Conservation (phyloP, 1,140 invertebrate species). For the Thalassaphorura encarpata region DNA sequence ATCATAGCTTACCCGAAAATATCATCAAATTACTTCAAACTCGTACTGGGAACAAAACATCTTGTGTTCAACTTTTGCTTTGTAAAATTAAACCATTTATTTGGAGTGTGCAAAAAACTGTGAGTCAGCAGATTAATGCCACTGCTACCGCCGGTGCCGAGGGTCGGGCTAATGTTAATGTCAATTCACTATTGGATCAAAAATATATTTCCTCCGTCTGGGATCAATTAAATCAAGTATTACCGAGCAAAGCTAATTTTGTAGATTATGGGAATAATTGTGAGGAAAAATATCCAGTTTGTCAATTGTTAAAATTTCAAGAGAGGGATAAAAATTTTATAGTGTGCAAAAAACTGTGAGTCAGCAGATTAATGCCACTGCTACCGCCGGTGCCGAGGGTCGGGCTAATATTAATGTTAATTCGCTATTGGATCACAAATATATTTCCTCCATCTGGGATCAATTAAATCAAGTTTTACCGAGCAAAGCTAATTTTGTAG, state of each 20-base stretch:
- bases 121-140: slow-evolving; percentile 5
- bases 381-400: not conserved
- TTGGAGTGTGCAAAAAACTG: slow-evolving; percentile 52
- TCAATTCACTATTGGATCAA: not conserved
- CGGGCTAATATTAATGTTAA: not conserved
- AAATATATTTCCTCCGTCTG: slow-evolving; percentile 20
- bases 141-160: not conserved
- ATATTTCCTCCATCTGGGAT: slow-evolving; percentile 20
- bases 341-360: slow-evolving; percentile 50
- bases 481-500: slow-evolving; percentile 48
- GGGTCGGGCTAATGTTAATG: not conserved
- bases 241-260: slow-evolving; percentile 54
- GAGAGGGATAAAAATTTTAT: too few relatives aligned
- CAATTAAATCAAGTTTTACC: slow-evolving; percentile 42
- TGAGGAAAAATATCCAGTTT: slow-evolving; percentile 50
- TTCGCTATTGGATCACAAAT: not conserved
- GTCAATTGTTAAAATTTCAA: slow-evolving; percentile 32
- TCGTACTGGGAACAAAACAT: slow-evolving; percentile 46
- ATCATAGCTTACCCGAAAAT: slow-evolving; percentile 46
- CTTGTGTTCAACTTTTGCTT: slow-evolving; percentile 59
- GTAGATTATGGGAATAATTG: slow-evolving; percentile 50
- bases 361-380: slow-evolving; percentile 1
- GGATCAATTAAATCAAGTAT: not conserved
- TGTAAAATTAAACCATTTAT: slow-evolving; percentile 67
- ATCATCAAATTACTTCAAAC: slow-evolving; percentile 50